These are phyloP conservation scores for Seira ritae DNA, from an alignment of 2,888 invertebrate species.

Conservation along the genomic window DNA sequence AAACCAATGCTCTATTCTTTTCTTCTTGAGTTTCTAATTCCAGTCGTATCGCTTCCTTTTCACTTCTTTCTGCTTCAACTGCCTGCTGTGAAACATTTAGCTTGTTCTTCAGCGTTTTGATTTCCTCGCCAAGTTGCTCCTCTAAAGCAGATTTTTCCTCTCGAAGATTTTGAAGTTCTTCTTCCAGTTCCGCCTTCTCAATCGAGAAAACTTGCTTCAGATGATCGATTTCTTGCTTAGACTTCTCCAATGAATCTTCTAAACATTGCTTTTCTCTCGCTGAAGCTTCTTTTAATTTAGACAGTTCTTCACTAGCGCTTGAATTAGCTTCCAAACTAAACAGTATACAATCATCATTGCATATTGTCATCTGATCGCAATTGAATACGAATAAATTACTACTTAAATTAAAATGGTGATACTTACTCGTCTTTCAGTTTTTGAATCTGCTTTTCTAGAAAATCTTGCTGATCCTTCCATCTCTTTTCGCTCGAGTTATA, in stretches of 20 bases:
- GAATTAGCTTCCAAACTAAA: conserved; percentile 66
- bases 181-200: conserved; percentile 35
- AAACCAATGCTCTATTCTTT: conserved; percentile 11
- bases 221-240: conserved; percentile 44
- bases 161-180: conserved; percentile 26
- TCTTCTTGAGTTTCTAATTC: conserved; percentile 43
- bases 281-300: conserved; percentile 77
- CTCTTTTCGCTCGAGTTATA: conserved; percentile 81
- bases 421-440: conserved; percentile 76
- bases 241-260: conserved; percentile 75
- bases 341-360: neutral
- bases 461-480: conserved; percentile 80
- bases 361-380: neutral
- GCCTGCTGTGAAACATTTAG: conserved; percentile 5
- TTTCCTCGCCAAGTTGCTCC: conserved; percentile 32
- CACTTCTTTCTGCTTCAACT: conserved; percentile 18
- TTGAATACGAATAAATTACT: conserved; percentile 3
- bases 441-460: conserved; percentile 79
- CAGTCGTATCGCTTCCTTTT: conserved; percentile 23
- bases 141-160: conserved; percentile 28
- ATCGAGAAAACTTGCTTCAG: conserved; percentile 32
- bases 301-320: conserved; percentile 76
- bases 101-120: conserved; percentile 20
- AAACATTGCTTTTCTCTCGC: conserved; percentile 76
- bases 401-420: too few species aligned